Percentiles rank a stretch among this genome's conserved stretches.
Conservation (phyloP, 37 sponge, comb jelly and placozoan genomes). For the Spongilla lacustris region DNA sequence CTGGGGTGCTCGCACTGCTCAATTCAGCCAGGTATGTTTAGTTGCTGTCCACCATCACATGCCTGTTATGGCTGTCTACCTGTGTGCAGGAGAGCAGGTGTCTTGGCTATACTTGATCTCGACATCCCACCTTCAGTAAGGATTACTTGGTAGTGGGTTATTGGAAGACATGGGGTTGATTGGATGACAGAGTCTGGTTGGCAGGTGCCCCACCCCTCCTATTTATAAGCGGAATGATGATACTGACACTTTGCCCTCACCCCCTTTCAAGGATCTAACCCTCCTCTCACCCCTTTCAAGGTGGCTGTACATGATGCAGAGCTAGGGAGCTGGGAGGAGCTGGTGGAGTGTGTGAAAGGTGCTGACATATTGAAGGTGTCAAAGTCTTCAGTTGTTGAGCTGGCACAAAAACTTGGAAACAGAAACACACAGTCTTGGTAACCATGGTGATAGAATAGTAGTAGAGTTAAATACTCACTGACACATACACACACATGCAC, state of each 20-base stretch:
- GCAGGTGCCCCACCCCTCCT: constrained; percentile 10
- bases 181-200: constrained; percentile 4
- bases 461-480: too few species aligned
- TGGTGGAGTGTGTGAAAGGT: constrained; percentile 67
- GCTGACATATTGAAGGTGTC: constrained; percentile 86
- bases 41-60: neutral
- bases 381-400: constrained; percentile 69
- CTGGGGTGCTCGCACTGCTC: constrained; percentile 79
- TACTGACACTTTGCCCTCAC: too few species aligned
- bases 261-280: too few species aligned
- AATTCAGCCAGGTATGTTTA: constrained; percentile 70
- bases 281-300: constrained; percentile 24
- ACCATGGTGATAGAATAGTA: too few species aligned
- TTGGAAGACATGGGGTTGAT: too few species aligned
- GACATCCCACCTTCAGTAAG: constrained; percentile 86
- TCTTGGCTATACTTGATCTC: constrained; percentile 75
- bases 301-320: constrained; percentile 80
- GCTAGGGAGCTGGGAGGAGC: constrained; percentile 76
- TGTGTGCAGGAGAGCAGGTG: constrained; percentile 46
- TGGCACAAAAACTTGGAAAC: neutral
- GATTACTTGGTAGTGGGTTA: too few species aligned
- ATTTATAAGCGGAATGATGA: too few species aligned
- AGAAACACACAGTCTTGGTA: too few species aligned
- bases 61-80: neutral
- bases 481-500: too few species aligned